phyloP scores from a whole-genome alignment of 2,797 vertebrate species.

The Crenichthys baileyi region DNA sequence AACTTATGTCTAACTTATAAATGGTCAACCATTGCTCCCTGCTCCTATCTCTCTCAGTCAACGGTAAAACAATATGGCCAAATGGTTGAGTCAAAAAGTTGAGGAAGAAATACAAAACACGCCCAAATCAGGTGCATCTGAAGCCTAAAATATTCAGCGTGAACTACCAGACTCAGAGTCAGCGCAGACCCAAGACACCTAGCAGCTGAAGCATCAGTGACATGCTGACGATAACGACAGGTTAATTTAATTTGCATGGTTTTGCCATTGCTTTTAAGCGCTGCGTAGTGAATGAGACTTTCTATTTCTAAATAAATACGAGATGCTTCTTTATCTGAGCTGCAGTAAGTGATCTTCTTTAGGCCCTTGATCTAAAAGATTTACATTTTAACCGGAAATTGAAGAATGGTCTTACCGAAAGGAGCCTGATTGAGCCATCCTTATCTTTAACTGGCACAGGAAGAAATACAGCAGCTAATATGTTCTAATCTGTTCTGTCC shows the following conservation, averaged over 20 bases:
- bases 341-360: constrained; percentile 35
- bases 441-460: constrained; percentile 68
- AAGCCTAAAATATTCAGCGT: neutral
- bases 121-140: neutral
- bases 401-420: constrained; percentile 27
- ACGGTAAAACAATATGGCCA: neutral
- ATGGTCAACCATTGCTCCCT: neutral
- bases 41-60: neutral
- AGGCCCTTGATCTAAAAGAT: constrained; percentile 36
- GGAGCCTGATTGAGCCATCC: constrained; percentile 50
- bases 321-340: constrained; percentile 37
- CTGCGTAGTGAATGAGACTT: neutral
- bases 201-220: neutral
- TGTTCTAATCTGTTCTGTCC: constrained; percentile 45
- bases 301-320: neutral
- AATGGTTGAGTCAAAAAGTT: neutral
- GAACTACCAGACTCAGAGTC: neutral
- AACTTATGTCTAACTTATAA: neutral
- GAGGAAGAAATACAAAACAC: neutral
- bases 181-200: neutral
- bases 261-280: neutral
- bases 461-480: constrained; percentile 41
- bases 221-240: neutral
- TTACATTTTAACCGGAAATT: constrained; percentile 56
- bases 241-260: neutral